Base-by-base conservation (phyloP, 2,113 vertebrate genomes). In the Myocastor coypus region DNA sequence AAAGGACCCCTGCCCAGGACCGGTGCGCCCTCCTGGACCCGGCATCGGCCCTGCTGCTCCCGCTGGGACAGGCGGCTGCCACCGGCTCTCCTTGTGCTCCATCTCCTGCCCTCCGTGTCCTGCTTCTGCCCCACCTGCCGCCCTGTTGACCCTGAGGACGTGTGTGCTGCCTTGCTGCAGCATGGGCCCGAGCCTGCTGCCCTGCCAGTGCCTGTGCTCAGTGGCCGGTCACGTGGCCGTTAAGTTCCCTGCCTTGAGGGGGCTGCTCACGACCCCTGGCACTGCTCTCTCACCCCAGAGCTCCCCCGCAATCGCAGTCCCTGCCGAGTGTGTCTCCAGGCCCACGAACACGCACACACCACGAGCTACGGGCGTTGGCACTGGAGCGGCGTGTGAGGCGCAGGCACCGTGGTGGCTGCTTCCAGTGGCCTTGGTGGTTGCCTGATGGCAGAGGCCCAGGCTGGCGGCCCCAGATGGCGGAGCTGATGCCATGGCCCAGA, bases 381-480 rank as follows among this genome's bases (percentile, higher is more conserved):
- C 3, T 4, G 0, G 63, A 77, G 26, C 59, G 68, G 77, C 40
- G 50, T 11, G 30, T 50, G 57, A 11, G 46, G 40, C 30, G 63
- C 7, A 4, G 68, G 64, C 50, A 24, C 22, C 46, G 52, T 3
- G 42, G 50, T 46, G 42, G 34, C 28, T 34, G 34, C n/a, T 89
- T 32, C 17, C 63, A 66, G 80, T 40, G 78, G 85, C 92, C 75
- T 94, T 78, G 83, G 92, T 90, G 91, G 94, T 75, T 95, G 93
- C 81, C 46, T 32, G 20, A 37, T n/a, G 86, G 42, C 24, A 89
- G 80, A 63, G 4, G 14, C 68, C 24, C 73, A 83, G 64, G n/a
- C 37, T 86, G 30, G 40, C 75, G 37, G 14, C 30, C 52, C 24
- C 40, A 46, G 24, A 66, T n/a, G 66, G 73, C 40, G 82, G 83